A percentile compares a stretch with the other conserved stretches of the same genome.
phyloP scores from a whole-genome alignment of 2,113 vertebrate genomes.

The Cromileptes altivelis region DNA sequence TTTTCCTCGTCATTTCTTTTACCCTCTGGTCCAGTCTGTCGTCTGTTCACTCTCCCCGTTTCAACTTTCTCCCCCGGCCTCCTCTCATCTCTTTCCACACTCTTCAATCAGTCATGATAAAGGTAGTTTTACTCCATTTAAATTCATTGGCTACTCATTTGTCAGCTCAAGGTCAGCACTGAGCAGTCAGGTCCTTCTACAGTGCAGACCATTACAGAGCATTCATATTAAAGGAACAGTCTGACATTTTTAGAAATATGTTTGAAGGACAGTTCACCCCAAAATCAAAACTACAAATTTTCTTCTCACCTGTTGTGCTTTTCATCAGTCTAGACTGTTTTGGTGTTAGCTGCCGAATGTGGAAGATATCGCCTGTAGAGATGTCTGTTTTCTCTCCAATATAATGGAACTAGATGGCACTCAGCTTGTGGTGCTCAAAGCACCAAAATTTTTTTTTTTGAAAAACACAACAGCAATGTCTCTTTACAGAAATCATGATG shows the following conservation, averaged over 20 bases:
- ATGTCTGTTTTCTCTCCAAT: too few species aligned
- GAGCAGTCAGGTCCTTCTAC: background rate
- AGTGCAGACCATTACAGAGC: constrained; percentile 6
- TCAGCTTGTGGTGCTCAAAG: too few species aligned
- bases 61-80: constrained; percentile 14
- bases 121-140: background rate
- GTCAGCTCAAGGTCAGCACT: background rate
- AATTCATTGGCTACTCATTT: background rate
- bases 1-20: constrained; percentile 26
- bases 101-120: background rate
- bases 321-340: too few species aligned
- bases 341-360: too few species aligned
- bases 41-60: constrained; percentile 20
- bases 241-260: background rate
- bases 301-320: too few species aligned
- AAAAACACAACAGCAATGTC: too few species aligned
- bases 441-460: too few species aligned
- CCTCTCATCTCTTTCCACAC: background rate
- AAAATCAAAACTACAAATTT: too few species aligned
- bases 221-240: background rate
- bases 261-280: background rate
- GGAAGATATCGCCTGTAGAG: too few species aligned
- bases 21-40: constrained; percentile 30
- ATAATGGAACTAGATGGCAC: too few species aligned
- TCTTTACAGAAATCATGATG: too few species aligned